These are phyloP conservation scores for Brachionus paranguensis DNA, from an alignment of 1,140 invertebrate genomes.

Conservation along the genomic window DNA sequence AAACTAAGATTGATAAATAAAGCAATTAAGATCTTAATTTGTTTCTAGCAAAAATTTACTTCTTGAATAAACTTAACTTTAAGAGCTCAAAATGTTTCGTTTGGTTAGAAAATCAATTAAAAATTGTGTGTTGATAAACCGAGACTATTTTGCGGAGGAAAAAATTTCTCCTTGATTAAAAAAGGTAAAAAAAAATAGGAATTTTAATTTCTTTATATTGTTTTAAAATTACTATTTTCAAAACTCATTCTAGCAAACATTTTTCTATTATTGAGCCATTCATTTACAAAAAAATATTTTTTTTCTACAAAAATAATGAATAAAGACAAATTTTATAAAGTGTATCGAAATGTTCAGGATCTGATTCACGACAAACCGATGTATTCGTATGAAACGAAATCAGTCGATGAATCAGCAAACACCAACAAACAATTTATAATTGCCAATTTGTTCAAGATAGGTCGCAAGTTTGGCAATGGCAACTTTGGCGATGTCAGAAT, in stretches of 20 bases:
- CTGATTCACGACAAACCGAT: not conserved
- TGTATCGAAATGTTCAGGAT: not conserved
- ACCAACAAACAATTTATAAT: not conserved
- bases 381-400: not conserved
- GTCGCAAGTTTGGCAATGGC: not conserved
- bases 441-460: not conserved
- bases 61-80: not conserved
- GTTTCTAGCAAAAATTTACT: not conserved
- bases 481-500: constrained; percentile 19
- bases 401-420: not conserved
- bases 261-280: not conserved
- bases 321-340: not conserved
- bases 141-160: not conserved
- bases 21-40: not conserved
- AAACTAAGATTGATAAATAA: not conserved
- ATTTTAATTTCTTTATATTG: not conserved
- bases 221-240: not conserved
- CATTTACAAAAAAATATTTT: not conserved
- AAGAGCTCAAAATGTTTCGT: not conserved
- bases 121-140: not conserved
- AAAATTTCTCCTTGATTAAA: not conserved
- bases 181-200: not conserved
- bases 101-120: not conserved
- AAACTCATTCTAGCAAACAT: not conserved
- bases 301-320: not conserved